phyloP scores from a whole-genome alignment of 1,140 invertebrate genomes.

The Phymorhynchus buccinoides region DNA sequence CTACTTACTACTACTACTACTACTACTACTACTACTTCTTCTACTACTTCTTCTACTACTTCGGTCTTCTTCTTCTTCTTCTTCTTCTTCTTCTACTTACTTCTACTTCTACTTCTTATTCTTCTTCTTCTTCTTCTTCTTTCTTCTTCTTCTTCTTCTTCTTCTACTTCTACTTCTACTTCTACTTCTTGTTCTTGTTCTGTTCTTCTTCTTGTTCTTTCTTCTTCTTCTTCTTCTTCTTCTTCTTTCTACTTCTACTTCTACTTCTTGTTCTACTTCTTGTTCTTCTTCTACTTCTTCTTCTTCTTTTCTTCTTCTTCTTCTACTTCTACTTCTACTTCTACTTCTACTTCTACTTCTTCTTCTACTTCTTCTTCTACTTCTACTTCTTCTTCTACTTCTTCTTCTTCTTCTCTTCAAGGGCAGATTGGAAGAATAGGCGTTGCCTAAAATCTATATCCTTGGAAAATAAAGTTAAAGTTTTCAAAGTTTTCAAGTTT shows the following conservation, averaged over 20 bases:
- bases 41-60: slow-evolving; percentile 39
- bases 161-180: too few species aligned
- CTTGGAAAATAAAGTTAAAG: too few species aligned
- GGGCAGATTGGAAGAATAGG: too few species aligned
- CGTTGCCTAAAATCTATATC: too few species aligned
- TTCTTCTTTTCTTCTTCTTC: slow-evolving; percentile 21
- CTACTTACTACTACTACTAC: too few species aligned
- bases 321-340: slow-evolving; percentile 20
- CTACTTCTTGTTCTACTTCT: background rate
- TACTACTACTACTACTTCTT: slow-evolving; percentile 40
- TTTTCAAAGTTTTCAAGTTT: too few species aligned
- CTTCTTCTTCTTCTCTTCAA: slow-evolving; percentile 27
- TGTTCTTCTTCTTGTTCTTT: too few species aligned
- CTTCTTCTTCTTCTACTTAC: too few species aligned
- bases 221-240: too few species aligned
- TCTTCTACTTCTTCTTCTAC: slow-evolving; percentile 32
- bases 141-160: slow-evolving; percentile 36
- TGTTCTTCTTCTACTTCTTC: slow-evolving; percentile 5
- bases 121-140: slow-evolving; percentile 27
- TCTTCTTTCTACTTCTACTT: background rate
- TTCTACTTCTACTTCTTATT: too few species aligned
- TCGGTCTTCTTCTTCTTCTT: too few species aligned
- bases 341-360: slow-evolving; percentile 37
- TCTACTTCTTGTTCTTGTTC: too few species aligned
- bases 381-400: slow-evolving; percentile 4